Percentiles rank a stretch among this genome's conserved stretches.
phyloP scores from a whole-genome alignment of 2,113 vertebrate species.

The Pseudonaja textilis region DNA sequence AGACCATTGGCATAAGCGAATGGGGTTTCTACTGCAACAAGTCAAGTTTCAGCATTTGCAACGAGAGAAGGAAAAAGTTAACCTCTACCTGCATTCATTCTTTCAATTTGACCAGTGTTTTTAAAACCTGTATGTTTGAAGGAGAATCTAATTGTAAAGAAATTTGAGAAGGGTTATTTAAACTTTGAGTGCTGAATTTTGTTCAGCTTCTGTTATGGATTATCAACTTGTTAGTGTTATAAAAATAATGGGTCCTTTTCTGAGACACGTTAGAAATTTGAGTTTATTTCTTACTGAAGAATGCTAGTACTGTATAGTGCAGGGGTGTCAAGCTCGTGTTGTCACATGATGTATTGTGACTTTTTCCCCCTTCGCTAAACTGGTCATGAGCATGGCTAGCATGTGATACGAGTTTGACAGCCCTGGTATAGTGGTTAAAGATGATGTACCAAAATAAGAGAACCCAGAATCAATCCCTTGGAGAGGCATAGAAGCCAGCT shows the following conservation, averaged over 20 bases:
- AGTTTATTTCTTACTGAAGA: not conserved
- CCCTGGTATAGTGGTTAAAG: not conserved
- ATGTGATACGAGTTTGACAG: no score
- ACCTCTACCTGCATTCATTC: not conserved
- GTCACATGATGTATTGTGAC: no score
- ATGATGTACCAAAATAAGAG: not conserved
- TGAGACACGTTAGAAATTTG: not conserved
- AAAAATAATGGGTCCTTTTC: not conserved
- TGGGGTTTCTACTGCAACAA: not conserved
- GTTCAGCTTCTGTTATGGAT: conserved; percentile 1
- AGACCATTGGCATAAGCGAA: not conserved
- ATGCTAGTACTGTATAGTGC: not conserved
- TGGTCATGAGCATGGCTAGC: no score
- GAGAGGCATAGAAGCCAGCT: not conserved
- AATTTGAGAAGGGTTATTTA: not conserved
- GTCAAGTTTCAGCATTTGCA: not conserved
- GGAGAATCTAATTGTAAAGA: not conserved
- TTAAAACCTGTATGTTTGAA: not conserved
- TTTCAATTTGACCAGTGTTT: not conserved
- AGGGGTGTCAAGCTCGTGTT: no score
- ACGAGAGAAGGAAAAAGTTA: not conserved
- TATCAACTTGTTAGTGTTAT: conserved; percentile 4
- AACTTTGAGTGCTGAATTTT: not conserved
- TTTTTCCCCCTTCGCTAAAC: no score
- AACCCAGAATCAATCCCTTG: not conserved